Percentiles rank a stretch among this genome's conserved stretches.
Evolutionary conservation across 2,797 vertebrate genomes (phyloP).

Genomic region (Anguilla marmorata): DNA sequence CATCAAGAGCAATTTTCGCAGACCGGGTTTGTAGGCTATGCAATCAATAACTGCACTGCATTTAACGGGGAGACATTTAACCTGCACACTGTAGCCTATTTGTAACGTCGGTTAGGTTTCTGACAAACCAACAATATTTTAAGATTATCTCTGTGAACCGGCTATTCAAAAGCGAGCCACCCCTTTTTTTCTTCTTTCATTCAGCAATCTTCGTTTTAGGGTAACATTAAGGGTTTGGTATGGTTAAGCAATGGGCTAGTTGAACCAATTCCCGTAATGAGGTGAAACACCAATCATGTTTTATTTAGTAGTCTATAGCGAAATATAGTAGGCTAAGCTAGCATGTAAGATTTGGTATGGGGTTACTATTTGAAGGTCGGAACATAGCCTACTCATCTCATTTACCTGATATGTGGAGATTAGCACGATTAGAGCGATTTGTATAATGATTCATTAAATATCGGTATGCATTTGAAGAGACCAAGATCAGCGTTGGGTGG

Average conservation of each 20-base stretch:
- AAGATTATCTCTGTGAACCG: neutral
- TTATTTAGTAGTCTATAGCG: neutral
- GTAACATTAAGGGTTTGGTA: neutral
- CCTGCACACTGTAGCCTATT: neutral
- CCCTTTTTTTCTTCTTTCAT: constrained; percentile 2
- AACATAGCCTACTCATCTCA: neutral
- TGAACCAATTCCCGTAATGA: too few species aligned
- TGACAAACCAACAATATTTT: neutral
- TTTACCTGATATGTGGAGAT: neutral
- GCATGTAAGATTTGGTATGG: neutral
- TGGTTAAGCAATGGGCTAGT: neutral
- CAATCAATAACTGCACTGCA: neutral
- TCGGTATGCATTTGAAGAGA: neutral
- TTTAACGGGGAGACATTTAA: neutral
- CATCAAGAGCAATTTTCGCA: neutral
- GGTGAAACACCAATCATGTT: neutral
- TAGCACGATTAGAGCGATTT: neutral
- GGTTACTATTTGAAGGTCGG: neutral
- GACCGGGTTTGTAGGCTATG: neutral
- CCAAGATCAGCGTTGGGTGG: neutral
- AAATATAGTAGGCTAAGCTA: neutral
- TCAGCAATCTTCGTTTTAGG: neutral
- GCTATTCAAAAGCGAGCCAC: constrained; percentile 18
- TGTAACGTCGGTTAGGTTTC: neutral
- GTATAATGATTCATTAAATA: neutral